Percentiles rank a stretch among this genome's conserved stretches.
Conservation (phyloP, 2,888 invertebrate genomes). For the Drosophila sordidula region DNA sequence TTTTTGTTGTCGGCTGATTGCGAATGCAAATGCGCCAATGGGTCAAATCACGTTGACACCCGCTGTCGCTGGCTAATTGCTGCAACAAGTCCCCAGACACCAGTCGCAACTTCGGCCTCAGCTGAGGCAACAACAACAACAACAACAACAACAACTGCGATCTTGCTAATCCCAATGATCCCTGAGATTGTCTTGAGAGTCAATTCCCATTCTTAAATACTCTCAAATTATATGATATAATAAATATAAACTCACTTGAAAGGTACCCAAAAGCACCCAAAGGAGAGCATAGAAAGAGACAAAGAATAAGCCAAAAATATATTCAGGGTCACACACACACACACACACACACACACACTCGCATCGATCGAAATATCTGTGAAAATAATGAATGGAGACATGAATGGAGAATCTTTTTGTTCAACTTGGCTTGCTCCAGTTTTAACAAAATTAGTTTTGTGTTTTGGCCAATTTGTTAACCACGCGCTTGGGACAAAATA, state of each 20-base stretch:
- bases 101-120: constrained; percentile 1
- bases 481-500: constrained; percentile 35
- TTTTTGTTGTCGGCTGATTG: constrained; percentile 55
- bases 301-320: constrained; percentile 6
- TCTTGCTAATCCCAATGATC: constrained; percentile 19
- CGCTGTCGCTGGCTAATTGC: constrained; percentile 66
- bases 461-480: constrained; percentile 45
- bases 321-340: constrained; percentile 16
- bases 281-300: neutral
- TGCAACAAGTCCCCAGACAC: constrained; percentile 52
- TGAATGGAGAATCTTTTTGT: constrained; percentile 40
- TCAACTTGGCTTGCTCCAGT: constrained; percentile 55
- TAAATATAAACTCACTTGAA: neutral
- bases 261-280: neutral
- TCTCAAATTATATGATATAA: too few species aligned
- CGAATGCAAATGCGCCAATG: constrained; percentile 55
- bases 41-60: constrained; percentile 72
- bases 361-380: constrained; percentile 21
- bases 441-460: constrained; percentile 45
- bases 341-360: constrained; percentile 7
- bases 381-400: constrained; percentile 32
- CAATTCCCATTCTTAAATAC: neutral
- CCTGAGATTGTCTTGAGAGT: neutral
- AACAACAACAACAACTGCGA: constrained; percentile 8
- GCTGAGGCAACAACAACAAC: neutral